Evolutionary conservation across 2,888 invertebrate species (phyloP).

Genomic region (Lepidochitona cinerea): DNA sequence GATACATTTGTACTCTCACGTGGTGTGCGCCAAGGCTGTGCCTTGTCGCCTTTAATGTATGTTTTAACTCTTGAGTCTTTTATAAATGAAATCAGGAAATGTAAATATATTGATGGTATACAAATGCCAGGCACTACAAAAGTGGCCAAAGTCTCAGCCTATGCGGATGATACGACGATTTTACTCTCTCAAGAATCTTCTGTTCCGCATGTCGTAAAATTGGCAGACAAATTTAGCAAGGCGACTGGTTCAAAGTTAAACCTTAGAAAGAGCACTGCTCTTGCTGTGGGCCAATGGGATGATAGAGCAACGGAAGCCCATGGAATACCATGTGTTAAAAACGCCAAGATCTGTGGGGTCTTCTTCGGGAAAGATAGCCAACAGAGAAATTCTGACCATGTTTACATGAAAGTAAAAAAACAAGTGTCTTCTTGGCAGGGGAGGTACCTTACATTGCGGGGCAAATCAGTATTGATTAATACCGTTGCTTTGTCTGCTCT

Average conservation of each 20-base stretch:
- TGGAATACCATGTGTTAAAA: neutral
- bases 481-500: neutral
- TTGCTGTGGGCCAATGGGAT: constrained; percentile 33
- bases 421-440: neutral
- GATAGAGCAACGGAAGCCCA: neutral
- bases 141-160: constrained; percentile 10
- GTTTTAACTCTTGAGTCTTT: neutral
- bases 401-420: neutral
- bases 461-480: neutral
- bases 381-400: neutral
- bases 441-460: neutral
- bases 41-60: neutral
- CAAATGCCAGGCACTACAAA: constrained; percentile 14
- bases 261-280: constrained; percentile 25
- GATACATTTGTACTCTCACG: neutral
- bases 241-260: constrained; percentile 29
- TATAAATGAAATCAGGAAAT: neutral
- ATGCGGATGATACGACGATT: constrained; percentile 18
- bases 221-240: constrained; percentile 5
- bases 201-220: neutral
- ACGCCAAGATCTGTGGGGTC: neutral
- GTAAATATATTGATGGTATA: constrained; percentile 15
- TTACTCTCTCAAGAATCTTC: constrained; percentile 7
- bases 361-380: neutral
- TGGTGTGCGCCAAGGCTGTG: constrained; percentile 1